These are phyloP conservation scores for Megaptera novaeangliae DNA, from an alignment of 2,113 vertebrate genomes.

Conservation along the genomic window DNA sequence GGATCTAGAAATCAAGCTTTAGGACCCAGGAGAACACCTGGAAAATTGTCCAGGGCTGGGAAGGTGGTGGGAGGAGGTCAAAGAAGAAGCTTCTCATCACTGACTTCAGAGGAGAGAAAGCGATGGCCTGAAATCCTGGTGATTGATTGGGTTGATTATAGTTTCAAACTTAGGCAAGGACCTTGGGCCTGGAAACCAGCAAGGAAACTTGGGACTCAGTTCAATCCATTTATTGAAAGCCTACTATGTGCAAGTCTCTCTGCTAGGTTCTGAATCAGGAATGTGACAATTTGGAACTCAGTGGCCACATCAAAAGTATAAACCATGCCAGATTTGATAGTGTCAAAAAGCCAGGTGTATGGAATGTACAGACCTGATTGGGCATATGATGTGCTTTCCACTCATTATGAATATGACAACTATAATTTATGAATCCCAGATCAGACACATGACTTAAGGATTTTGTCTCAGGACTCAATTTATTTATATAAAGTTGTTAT, in stretches of 20 bases:
- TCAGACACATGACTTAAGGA: neutral
- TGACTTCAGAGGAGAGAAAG: neutral
- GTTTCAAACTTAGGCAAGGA: neutral
- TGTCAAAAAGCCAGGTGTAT: neutral
- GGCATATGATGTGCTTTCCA: neutral
- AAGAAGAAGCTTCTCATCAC: neutral
- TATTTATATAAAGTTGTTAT: constrained; percentile 10
- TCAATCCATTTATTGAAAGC: neutral
- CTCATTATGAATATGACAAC: neutral
- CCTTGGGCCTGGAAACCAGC: neutral
- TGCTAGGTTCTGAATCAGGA: neutral
- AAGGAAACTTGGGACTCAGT: neutral
- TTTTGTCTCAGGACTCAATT: neutral
- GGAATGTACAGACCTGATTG: neutral
- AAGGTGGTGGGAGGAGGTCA: neutral
- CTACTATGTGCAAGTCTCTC: neutral
- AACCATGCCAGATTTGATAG: neutral
- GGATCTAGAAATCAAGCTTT: neutral
- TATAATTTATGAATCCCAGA: constrained; percentile 6
- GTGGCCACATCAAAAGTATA: neutral
- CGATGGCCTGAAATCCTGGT: neutral
- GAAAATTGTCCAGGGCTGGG: neutral
- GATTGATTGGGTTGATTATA: neutral
- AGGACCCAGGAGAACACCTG: neutral
- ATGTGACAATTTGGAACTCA: neutral